Evolutionary conservation across 2,113 vertebrate species (phyloP), one percentile per base, ranked within the genome.

Genomic region (Nematolebias whitei): DNA sequence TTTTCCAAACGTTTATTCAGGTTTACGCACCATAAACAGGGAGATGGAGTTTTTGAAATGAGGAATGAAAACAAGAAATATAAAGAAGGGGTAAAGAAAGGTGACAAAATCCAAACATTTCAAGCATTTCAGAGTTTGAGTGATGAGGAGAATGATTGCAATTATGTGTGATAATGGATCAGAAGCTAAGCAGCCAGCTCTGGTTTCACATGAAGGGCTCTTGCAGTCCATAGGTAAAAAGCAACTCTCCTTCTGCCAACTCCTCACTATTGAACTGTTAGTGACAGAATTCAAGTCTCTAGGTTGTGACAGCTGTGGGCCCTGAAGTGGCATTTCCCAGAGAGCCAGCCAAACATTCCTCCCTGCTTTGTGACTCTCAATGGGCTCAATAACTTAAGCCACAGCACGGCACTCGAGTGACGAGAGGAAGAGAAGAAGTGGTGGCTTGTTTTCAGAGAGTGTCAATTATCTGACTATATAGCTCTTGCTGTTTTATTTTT

Each of bases 251-350:
- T 83, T 87, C 86, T 90, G 91, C 93, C 94, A 93, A 90, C 78
- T 90, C 91, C 91, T 92, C 91, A 89, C 88, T 90, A 90, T 90
- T 93, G 91, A 94, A 91, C 90, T 88, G 91, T 94, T 90, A 90
- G 91, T 92, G 88, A 89, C 88, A 93, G 89, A 87, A 93, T 90
- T 95, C 93, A 94, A 92, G 90, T 94, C 93, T 93, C 91, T 92
- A 87, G 89, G 91, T 87, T 71, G 83, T 93, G 92, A 93, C 92
- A 92, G 93, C 93, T 93, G 91, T 92, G 92, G 93, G 78, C 87
- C 91, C 93, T 94, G 91, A 92, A 93, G 90, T 93, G 91, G 79
- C 82, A 88, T 91, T 95, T 95, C 93, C 91, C 93, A 95, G 93
- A 94, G 91, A 93, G 93, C 86, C 85, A 87, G 89, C 92, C 93